Evolutionary conservation across 2,113 vertebrate genomes (phyloP).

Genomic region (Corythaixoides concolor): DNA sequence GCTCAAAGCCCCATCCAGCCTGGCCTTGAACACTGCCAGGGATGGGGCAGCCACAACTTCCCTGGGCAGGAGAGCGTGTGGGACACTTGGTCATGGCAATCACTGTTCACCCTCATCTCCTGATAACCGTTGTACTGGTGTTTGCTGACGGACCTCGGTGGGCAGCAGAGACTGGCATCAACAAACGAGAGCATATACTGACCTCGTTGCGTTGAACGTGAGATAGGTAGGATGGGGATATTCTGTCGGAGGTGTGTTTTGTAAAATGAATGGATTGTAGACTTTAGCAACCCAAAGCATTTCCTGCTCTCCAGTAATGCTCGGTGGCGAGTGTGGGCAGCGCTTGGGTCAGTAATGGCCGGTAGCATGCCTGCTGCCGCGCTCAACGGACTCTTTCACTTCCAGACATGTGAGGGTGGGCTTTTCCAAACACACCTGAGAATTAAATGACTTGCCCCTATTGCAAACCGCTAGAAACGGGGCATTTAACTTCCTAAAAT

Average conservation of each 20-base stretch:
- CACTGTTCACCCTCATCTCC: no score
- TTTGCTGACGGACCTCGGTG: not conserved
- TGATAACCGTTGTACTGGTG: no score
- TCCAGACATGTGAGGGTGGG: not conserved
- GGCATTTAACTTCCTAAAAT: constrained; percentile 18
- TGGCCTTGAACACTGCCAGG: no score
- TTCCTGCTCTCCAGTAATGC: not conserved
- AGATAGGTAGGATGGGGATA: not conserved
- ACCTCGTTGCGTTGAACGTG: fast-evolving
- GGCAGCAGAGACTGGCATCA: not conserved
- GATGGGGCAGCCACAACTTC: no score
- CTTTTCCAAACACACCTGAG: not conserved
- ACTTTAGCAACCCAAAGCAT: not conserved
- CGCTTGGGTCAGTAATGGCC: not conserved
- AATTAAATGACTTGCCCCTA: not conserved
- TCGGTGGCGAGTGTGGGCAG: not conserved
- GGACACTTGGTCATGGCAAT: no score
- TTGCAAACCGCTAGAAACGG: not conserved
- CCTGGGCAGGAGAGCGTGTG: no score
- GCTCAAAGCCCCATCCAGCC: no score
- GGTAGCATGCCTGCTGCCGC: not conserved
- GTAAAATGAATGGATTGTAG: not conserved
- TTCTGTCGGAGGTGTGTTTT: not conserved
- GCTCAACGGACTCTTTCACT: not conserved
- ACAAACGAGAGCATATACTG: not conserved